Conservation (phyloP, 1,140 invertebrate genomes). For the Tetramorium parvispinum region DNA sequence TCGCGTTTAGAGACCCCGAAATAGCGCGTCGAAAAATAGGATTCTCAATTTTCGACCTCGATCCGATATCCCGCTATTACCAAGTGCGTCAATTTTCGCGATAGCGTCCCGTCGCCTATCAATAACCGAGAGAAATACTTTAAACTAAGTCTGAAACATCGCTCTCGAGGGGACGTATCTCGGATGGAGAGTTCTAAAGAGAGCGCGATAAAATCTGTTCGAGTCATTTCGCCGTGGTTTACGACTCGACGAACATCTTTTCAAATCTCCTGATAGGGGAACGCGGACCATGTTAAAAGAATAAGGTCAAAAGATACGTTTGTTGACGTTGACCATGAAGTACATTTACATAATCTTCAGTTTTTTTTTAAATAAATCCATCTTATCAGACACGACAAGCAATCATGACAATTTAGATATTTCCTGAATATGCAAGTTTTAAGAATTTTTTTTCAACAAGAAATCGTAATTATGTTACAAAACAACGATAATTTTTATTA, state of each 20-base stretch:
- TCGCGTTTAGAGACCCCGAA: slow-evolving; percentile 3
- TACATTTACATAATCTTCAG: background rate
- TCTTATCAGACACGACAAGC: background rate
- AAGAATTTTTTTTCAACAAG: background rate
- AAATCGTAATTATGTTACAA: background rate
- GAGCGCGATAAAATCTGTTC: slow-evolving; percentile 76
- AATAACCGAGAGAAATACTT: slow-evolving; percentile 81
- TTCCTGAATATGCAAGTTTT: background rate
- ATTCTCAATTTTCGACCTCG: slow-evolving; percentile 40
- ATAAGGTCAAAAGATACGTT: slow-evolving; percentile 35
- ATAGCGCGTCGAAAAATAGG: slow-evolving; percentile 34
- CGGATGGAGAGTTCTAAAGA: slow-evolving; percentile 70
- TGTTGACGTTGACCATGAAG: slow-evolving; percentile 11
- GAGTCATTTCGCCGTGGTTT: slow-evolving; percentile 75
- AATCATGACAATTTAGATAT: background rate
- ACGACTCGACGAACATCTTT: slow-evolving; percentile 73
- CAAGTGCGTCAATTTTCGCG: slow-evolving; percentile 71
- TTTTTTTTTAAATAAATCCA: no score
- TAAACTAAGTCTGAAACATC: slow-evolving; percentile 84
- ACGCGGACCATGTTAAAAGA: slow-evolving; percentile 9
- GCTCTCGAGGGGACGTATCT: slow-evolving; percentile 78
- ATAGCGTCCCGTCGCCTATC: slow-evolving; percentile 74
- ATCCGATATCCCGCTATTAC: slow-evolving; percentile 57
- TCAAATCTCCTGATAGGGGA: slow-evolving; percentile 52
- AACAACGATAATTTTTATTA: background rate